A percentile compares a stretch with the other conserved stretches of the same genome.
phyloP scores from a whole-genome alignment of 1,140 invertebrate species.

The Brachionus plicatilis region DNA sequence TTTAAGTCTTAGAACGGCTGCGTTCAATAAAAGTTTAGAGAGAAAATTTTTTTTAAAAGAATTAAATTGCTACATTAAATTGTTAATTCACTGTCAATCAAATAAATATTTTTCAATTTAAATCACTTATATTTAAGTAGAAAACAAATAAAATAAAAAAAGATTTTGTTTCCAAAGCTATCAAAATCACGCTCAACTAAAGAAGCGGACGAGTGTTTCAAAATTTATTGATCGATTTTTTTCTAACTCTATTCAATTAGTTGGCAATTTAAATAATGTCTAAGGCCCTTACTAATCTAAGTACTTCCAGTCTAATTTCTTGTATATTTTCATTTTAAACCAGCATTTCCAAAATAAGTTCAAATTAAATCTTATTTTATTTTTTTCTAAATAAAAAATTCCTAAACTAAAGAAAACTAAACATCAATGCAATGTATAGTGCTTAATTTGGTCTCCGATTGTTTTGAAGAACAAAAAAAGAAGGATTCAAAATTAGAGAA shows the following conservation, averaged over 20 bases:
- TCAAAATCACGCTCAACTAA: background rate
- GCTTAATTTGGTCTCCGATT: no score
- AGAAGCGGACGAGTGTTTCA: background rate
- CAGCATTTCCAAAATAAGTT: no score
- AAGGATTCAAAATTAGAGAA: background rate
- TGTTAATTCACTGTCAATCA: background rate
- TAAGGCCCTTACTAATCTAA: background rate
- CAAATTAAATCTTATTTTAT: no score
- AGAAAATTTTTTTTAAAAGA: background rate
- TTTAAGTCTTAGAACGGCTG: background rate
- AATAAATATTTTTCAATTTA: background rate
- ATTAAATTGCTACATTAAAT: background rate
- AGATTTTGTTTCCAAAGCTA: background rate
- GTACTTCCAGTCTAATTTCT: background rate
- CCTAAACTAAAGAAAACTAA: background rate
- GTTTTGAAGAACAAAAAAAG: no score
- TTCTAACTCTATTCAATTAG: background rate
- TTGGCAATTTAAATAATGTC: background rate
- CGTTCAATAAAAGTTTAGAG: background rate
- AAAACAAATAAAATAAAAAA: background rate
- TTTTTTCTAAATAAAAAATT: no score
- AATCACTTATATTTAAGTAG: background rate
- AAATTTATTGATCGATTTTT: background rate
- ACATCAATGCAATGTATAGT: background rate
- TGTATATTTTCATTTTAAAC: no score